Base-by-base conservation (phyloP, 2,113 vertebrate species). In the Malurus cyaneus region DNA sequence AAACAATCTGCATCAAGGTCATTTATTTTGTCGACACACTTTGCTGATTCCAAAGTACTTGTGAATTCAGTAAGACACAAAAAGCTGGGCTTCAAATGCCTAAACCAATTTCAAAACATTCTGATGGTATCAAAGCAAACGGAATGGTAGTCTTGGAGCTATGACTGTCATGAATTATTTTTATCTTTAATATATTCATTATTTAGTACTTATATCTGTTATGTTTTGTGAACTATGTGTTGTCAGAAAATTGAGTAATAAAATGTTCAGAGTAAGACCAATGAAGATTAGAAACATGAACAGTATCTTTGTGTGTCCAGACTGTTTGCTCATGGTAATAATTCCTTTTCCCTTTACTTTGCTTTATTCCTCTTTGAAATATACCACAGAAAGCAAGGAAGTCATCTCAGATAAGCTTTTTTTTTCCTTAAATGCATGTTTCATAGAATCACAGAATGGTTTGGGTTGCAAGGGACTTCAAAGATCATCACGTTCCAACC, bases 101-200 rank as follows among this genome's bases (percentile, higher is more conserved):
- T 69, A 80, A 94, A 73, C 25, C 62, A 62, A 94, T 93, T 92
- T 69, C 81, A 91, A 72, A 93, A 83, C 12, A 82, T 61, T 80
- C 69, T 88, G 89, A 93, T 89, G 57, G n/a, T 91, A 94, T 94
- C 93, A 87, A 69, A 92, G 36, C n/a, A 79, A 91, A 94, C 25
- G 29, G 50, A 89, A 89, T 0, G 1, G 53, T 36, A 78, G 34
- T 60, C 57, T 41, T 41, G 18, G 50, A 96, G 28, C 50, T 77
- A 57, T 3, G 14, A 65, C 42, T 80, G 23, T 11, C 34, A 80
- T 62, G 14, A 89, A 54, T 62, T 94, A 64, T 53, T 89, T 81
- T 94, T 76, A 94, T 79, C 77, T 92, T 76, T 85, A 81, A 84
- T 62, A 50, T 52, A 94, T 65, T 89, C 36, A 72, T 85, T 88